These are phyloP conservation scores for Alcedo quadribrachys DNA, from an alignment of 2,797 vertebrate species.

Conservation along the genomic window DNA sequence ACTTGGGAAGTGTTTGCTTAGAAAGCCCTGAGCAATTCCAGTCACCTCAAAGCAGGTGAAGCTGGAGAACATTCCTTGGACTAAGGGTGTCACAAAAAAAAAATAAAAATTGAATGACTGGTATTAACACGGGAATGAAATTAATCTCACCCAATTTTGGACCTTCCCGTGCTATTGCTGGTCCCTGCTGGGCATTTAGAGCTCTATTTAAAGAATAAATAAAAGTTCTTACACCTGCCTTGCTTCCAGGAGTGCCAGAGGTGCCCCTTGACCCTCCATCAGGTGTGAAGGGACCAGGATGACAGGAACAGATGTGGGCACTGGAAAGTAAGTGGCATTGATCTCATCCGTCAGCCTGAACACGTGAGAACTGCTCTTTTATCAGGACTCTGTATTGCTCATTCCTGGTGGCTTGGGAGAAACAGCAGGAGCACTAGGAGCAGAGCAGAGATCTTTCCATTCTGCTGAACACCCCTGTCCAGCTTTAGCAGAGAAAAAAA, in stretches of 20 bases:
- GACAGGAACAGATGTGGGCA: not conserved
- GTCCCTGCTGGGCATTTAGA: not conserved
- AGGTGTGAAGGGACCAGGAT: not conserved
- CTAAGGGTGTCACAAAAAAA: not conserved
- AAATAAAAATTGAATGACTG: not conserved
- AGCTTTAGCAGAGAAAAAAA: not conserved
- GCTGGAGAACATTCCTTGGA: not conserved
- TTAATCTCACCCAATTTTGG: not conserved
- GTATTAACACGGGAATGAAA: not conserved
- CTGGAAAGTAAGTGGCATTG: not conserved
- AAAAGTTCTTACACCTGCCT: not conserved
- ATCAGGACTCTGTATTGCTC: not conserved
- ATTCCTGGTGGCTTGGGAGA: not conserved
- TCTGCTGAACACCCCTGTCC: fast-evolving
- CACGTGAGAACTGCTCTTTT: fast-evolving
- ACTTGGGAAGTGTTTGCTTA: not conserved
- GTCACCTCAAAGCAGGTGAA: not conserved
- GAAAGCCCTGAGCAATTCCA: not conserved
- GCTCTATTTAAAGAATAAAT: not conserved
- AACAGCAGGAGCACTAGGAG: not conserved
- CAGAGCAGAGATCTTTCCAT: not conserved
- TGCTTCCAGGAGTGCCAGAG: not conserved
- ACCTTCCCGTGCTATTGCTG: not conserved
- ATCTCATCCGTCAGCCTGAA: not conserved
- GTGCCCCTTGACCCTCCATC: not conserved